Conservation (phyloP, 2,797 vertebrate species). For the Argya squamiceps region DNA sequence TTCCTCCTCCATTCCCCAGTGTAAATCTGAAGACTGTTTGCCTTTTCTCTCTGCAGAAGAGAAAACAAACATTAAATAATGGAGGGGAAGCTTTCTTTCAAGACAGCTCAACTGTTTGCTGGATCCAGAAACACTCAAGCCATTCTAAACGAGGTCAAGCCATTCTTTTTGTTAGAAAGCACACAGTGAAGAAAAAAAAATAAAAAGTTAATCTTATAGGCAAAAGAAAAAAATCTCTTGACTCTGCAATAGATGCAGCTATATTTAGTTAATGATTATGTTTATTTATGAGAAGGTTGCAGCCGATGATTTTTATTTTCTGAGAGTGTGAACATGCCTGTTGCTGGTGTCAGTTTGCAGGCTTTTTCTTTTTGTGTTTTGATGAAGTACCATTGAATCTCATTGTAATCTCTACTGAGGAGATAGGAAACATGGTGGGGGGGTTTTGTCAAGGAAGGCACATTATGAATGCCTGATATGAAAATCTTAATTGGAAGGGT, state of each 20-base stretch:
- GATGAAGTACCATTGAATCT: slow-evolving; percentile 19
- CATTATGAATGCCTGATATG: neutral
- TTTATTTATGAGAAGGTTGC: slow-evolving; percentile 41
- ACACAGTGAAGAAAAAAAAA: neutral
- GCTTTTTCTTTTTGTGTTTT: slow-evolving; percentile 12
- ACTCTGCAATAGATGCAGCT: neutral
- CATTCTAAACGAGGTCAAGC: neutral
- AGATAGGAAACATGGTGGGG: neutral
- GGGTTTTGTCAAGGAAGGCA: neutral
- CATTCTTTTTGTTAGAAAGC: neutral
- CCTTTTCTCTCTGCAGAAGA: neutral
- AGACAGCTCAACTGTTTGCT: neutral
- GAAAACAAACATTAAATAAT: slow-evolving; percentile 4
- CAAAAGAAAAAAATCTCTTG: neutral
- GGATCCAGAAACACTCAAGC: slow-evolving; percentile 16
- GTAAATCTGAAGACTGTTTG: neutral
- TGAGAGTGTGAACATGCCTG: neutral
- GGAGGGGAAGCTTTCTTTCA: neutral
- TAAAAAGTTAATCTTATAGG: neutral
- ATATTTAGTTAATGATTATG: neutral
- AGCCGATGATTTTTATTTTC: neutral
- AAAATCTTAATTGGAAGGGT: neutral
- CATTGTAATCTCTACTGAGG: neutral
- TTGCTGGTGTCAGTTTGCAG: neutral
- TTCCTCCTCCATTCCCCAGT: neutral